Conservation (phyloP, 2,113 vertebrate genomes). For the Montifringilla adamsi region DNA sequence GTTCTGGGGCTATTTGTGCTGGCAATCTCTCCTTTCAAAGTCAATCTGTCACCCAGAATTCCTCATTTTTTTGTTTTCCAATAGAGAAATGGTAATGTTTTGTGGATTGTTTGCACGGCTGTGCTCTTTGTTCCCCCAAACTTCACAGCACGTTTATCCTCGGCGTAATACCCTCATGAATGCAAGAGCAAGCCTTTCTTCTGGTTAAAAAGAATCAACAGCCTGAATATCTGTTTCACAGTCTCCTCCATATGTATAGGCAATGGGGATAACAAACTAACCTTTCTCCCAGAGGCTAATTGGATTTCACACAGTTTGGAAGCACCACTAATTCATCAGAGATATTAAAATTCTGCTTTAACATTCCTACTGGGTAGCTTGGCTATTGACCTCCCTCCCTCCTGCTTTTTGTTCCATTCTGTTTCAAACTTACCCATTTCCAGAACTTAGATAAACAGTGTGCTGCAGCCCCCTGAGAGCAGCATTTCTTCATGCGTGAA, state of each 20-base stretch:
- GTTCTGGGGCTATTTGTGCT: not conserved
- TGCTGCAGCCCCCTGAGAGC: not conserved
- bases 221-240: slow-evolving; percentile 11
- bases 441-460: not conserved
- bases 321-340: slow-evolving; percentile 34
- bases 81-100: not conserved
- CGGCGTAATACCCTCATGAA: not conserved
- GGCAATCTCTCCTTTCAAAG: not conserved
- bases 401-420: not conserved
- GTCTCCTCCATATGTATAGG: not conserved
- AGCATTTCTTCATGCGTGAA: not conserved
- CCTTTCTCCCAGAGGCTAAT: slow-evolving; percentile 59
- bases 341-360: slow-evolving; percentile 37
- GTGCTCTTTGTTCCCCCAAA: not conserved
- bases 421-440: not conserved
- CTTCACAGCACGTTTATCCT: not conserved
- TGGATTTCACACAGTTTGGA: slow-evolving; percentile 64
- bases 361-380: slow-evolving; percentile 12
- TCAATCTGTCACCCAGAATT: not conserved
- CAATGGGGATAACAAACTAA: slow-evolving; percentile 40
- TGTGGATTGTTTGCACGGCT: not conserved
- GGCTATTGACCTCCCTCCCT: not conserved
- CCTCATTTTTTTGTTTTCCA: not conserved
- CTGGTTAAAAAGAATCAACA: slow-evolving; percentile 9
- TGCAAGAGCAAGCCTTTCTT: slow-evolving; percentile 34